A percentile compares a stretch with the other conserved stretches of the same genome.
phyloP scores from a whole-genome alignment of 2,888 invertebrate genomes.

The Hypena proboscidalis region DNA sequence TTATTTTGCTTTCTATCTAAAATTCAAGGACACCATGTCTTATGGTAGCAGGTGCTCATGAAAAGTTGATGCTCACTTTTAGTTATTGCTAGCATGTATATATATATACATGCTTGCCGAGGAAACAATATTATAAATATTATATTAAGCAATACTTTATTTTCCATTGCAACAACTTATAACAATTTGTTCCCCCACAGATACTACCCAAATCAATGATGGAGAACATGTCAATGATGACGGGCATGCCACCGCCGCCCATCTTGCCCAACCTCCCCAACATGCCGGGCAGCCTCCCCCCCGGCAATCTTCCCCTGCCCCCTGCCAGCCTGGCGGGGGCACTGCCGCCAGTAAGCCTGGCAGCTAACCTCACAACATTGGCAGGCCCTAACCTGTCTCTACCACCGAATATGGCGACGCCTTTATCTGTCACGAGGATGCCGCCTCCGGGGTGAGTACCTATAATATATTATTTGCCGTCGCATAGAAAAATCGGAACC shows the following conservation, averaged over 20 bases:
- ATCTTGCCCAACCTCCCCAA: slow-evolving; percentile 14
- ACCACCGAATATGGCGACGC: slow-evolving; percentile 7
- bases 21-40: too few relatives aligned
- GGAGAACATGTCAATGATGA: slow-evolving; percentile 64
- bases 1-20: too few relatives aligned
- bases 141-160: background rate
- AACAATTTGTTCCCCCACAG: slow-evolving; percentile 40
- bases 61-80: too few relatives aligned
- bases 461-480: background rate
- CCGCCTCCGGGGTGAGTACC: slow-evolving; percentile 65
- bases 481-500: too few relatives aligned
- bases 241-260: slow-evolving; percentile 39
- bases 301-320: slow-evolving; percentile 13
- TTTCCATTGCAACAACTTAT: background rate
- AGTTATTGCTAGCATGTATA: too few relatives aligned
- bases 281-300: slow-evolving; percentile 9
- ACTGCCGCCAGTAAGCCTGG: slow-evolving; percentile 22
- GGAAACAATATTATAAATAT: too few relatives aligned
- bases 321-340: slow-evolving; percentile 15
- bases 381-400: slow-evolving; percentile 7
- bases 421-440: slow-evolving; percentile 56
- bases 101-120: too few relatives aligned
- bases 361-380: slow-evolving; percentile 12
- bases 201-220: slow-evolving; percentile 72
- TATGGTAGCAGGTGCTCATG: too few relatives aligned